Evolutionary conservation across 2,113 vertebrate species (phyloP), one percentile per base, ranked within the genome.

Genomic region (Candoia aspera): DNA sequence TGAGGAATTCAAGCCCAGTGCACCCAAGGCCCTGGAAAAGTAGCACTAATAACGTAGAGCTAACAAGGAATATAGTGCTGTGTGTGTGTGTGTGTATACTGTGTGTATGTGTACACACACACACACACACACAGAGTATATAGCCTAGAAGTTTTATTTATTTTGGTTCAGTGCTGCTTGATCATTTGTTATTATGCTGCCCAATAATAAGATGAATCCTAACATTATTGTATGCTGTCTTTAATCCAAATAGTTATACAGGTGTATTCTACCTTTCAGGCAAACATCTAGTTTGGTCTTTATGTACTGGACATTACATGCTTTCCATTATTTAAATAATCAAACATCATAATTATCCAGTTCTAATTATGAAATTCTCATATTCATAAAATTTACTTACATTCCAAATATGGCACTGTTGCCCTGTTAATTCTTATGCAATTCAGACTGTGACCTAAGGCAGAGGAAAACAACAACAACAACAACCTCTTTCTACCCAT

Each of bases 101-200:
- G n/a, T n/a, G n/a, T n/a, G n/a, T n/a, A n/a, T n/a, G n/a, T n/a
- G n/a, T n/a, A n/a, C n/a, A n/a, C n/a, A n/a, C n/a, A n/a, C n/a
- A n/a, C n/a, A n/a, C n/a, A n/a, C n/a, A n/a, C n/a, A n/a, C n/a
- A n/a, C n/a, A n/a, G n/a, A n/a, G n/a, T n/a, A n/a, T n/a, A n/a
- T n/a, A n/a, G n/a, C n/a, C n/a, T n/a, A n/a, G n/a, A n/a, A n/a
- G n/a, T n/a, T n/a, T n/a, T n/a, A n/a, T n/a, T n/a, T n/a, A n/a
- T n/a, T n/a, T n/a, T n/a, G n/a, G n/a, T n/a, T n/a, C n/a, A n/a
- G n/a, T n/a, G n/a, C n/a, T n/a, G n/a, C n/a, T n/a, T n/a, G n/a
- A n/a, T n/a, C n/a, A n/a, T n/a, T n/a, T n/a, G 79, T 49, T 94
- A 92, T 90, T 88, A 93, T 55, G 29, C 93, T 93, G 92, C 37